phyloP scores from a whole-genome alignment of 2,888 invertebrate species.

The Temnothorax rugatulus region DNA sequence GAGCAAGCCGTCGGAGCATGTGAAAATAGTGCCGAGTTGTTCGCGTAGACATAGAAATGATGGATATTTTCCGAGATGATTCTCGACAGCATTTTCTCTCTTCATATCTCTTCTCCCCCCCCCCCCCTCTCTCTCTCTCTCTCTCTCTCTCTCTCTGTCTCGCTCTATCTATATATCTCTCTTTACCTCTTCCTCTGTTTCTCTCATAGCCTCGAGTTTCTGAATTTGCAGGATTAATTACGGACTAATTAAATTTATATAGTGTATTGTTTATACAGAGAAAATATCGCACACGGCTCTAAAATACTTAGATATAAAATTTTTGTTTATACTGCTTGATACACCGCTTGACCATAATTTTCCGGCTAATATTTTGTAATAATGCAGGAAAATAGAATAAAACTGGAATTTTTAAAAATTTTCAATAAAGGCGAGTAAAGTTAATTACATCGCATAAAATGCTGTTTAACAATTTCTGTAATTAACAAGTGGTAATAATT shows the following conservation, averaged over 20 bases:
- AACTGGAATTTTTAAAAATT: neutral
- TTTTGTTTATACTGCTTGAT: conserved; percentile 3
- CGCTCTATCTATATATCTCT: neutral
- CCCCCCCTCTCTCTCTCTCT: neutral
- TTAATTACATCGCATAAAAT: conserved; percentile 32
- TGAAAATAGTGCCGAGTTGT: conserved; percentile 28
- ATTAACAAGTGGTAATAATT: conserved; percentile 33
- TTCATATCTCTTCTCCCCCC: neutral
- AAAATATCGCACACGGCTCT: neutral
- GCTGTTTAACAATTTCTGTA: conserved; percentile 15
- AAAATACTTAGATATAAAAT: conserved; percentile 13
- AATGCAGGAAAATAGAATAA: conserved; percentile 8
- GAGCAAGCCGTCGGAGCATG: conserved; percentile 7
- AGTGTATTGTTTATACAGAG: neutral
- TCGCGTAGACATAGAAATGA: conserved; percentile 39
- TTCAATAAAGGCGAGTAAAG: neutral
- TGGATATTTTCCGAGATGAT: conserved; percentile 47
- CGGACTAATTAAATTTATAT: conserved; percentile 14
- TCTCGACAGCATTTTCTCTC: conserved; percentile 7
- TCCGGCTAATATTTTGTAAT: conserved; percentile 19
- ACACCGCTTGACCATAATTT: neutral
- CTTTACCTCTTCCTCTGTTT: neutral
- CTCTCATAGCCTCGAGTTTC: neutral
- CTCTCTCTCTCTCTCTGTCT: neutral
- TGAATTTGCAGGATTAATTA: conserved; percentile 34